Evolutionary conservation across 1,140 invertebrate genomes (phyloP).

Genomic region (Belonocnema kinseyi): DNA sequence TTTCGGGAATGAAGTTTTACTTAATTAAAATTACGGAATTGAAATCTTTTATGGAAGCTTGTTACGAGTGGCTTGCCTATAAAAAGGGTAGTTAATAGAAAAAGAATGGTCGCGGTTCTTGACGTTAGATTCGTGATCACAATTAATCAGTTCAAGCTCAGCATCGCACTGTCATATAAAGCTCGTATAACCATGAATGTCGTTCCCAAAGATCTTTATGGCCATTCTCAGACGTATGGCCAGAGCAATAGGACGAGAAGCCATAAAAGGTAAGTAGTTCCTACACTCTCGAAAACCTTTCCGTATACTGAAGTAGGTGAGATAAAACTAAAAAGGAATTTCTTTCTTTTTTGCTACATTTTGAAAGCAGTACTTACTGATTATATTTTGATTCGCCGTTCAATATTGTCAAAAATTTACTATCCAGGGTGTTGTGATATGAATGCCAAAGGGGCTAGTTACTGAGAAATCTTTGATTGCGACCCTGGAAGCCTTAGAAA

Average conservation of each 20-base stretch:
- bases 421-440: neutral
- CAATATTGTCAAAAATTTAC: neutral
- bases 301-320: neutral
- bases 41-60: neutral
- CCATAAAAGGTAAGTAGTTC: slow-evolving; percentile 15
- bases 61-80: neutral
- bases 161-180: neutral
- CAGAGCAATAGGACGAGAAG: slow-evolving; percentile 3
- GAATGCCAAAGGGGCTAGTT: too few species aligned
- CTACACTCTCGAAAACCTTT: neutral
- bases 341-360: neutral
- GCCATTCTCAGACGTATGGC: slow-evolving; percentile 7
- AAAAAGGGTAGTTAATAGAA: slow-evolving; percentile 4
- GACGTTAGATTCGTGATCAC: neutral
- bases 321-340: slow-evolving; percentile 28
- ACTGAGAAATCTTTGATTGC: too few species aligned
- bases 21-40: too few species aligned
- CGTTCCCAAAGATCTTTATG: neutral
- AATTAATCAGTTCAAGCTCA: slow-evolving; percentile 13
- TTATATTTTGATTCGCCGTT: neutral
- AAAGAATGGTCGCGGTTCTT: neutral
- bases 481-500: too few species aligned
- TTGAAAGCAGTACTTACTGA: neutral
- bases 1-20: too few species aligned
- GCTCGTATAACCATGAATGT: slow-evolving; percentile 9